Evolutionary conservation across 1,140 invertebrate species (phyloP).

Genomic region (Caenorhabditis latens): DNA sequence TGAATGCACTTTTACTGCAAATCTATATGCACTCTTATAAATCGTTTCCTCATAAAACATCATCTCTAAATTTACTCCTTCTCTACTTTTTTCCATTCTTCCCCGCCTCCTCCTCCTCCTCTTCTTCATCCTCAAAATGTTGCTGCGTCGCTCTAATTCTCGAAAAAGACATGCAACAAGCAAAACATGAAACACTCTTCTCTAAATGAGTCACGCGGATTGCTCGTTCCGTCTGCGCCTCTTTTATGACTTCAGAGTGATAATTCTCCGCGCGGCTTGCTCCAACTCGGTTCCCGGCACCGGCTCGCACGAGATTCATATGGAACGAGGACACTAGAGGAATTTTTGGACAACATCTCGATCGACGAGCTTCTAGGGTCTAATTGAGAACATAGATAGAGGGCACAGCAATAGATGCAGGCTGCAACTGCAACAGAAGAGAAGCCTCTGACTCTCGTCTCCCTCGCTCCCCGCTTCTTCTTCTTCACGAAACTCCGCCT

Average conservation of each 20-base stretch:
- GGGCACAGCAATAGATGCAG: background rate
- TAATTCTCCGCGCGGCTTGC: background rate
- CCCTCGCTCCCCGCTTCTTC: background rate
- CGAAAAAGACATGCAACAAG: slow-evolving; percentile 13
- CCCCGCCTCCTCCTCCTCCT: background rate
- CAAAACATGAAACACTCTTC: background rate
- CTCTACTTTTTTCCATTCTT: background rate
- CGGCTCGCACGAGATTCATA: background rate
- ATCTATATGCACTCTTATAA: background rate
- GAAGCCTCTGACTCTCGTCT: background rate
- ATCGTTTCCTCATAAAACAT: background rate
- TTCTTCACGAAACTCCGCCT: background rate
- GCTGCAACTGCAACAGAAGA: background rate
- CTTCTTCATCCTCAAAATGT: too few relatives aligned
- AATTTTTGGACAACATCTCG: slow-evolving; percentile 2
- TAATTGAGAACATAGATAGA: background rate
- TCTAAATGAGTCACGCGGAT: background rate
- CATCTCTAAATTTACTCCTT: background rate
- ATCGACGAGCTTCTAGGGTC: slow-evolving; percentile 32
- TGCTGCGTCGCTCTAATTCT: background rate
- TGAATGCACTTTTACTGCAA: background rate
- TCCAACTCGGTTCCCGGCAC: background rate
- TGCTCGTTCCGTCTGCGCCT: slow-evolving; percentile 17
- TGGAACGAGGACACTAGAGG: background rate
- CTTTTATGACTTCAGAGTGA: background rate